phyloP scores from a whole-genome alignment of 2,888 invertebrate species.

The Pardosa pseudoannulata region DNA sequence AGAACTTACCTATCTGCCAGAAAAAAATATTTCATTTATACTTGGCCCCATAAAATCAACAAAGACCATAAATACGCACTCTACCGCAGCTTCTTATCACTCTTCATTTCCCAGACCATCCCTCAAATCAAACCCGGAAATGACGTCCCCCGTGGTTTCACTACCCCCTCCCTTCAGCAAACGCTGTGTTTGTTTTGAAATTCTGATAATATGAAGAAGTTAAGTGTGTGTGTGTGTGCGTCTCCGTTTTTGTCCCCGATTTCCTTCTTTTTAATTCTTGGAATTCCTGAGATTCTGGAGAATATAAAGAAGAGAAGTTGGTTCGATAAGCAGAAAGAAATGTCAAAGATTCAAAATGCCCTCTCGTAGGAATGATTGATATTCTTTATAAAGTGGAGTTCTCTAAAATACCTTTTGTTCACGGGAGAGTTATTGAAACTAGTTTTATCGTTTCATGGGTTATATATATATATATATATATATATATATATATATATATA shows the following conservation, averaged over 20 bases:
- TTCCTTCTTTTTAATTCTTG: not conserved
- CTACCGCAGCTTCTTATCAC: not conserved
- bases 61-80: not conserved
- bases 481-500: too few relatives aligned
- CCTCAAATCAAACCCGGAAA: slow-evolving; percentile 12
- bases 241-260: not conserved
- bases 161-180: not conserved
- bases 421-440: not conserved
- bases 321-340: slow-evolving; percentile 10
- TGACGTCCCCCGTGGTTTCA: not conserved
- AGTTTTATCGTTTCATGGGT: not conserved
- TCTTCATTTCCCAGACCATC: not conserved
- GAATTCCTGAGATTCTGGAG: not conserved
- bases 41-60: not conserved
- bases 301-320: not conserved
- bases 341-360: not conserved
- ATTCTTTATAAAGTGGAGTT: not conserved
- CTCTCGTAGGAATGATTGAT: not conserved
- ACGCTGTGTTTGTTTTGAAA: not conserved
- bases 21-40: not conserved
- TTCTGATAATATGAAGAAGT: not conserved
- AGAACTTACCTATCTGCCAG: too few relatives aligned
- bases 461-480: not conserved
- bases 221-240: not conserved
- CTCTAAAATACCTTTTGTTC: not conserved